Conservation (phyloP, 2,113 vertebrate species). For the Sinocyclocheilus anshuiensis region DNA sequence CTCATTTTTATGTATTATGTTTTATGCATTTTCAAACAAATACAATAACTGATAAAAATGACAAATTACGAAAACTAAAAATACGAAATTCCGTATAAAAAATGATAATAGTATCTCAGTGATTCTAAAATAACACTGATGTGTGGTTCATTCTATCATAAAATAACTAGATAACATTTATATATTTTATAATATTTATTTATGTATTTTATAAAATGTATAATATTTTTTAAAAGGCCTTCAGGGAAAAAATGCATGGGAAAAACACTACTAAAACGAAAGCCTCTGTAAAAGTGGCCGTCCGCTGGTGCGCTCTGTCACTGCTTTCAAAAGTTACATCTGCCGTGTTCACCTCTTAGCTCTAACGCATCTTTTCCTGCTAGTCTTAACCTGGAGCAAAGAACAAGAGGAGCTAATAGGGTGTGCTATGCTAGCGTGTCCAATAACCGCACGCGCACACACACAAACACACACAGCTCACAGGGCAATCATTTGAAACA, state of each 20-base stretch:
- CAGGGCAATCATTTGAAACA: constrained; percentile 78
- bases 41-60: no score
- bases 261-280: not conserved
- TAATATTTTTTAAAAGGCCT: not conserved
- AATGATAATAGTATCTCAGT: no score
- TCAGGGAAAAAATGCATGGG: not conserved
- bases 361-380: constrained; percentile 72
- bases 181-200: no score
- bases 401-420: constrained; percentile 80
- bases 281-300: not conserved
- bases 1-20: no score
- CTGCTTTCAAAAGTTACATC: constrained; percentile 70
- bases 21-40: no score
- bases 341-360: constrained; percentile 72
- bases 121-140: not conserved
- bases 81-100: no score
- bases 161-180: no score
- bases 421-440: constrained; percentile 50
- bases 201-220: no score
- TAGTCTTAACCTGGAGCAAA: constrained; percentile 77
- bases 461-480: constrained; percentile 60
- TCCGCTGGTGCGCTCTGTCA: not conserved
- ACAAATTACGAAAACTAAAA: no score
- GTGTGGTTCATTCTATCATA: not conserved
- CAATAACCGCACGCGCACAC: constrained; percentile 55